Percentiles rank a stretch among this genome's conserved stretches.
Conservation (phyloP, 2,888 invertebrate genomes). For the Pogonocherus hispidulus region DNA sequence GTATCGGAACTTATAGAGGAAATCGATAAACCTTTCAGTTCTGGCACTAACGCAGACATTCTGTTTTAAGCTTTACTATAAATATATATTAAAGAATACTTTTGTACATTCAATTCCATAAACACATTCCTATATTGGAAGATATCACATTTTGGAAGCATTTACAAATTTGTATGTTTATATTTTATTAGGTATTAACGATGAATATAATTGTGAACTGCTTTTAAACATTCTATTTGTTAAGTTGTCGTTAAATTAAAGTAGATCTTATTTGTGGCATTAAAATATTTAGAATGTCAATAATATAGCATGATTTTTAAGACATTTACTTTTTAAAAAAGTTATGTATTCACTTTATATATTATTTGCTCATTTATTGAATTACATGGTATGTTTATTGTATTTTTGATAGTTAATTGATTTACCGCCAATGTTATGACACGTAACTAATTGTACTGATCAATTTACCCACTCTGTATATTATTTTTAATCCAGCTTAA, state of each 20-base stretch:
- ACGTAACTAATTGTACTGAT: slow-evolving; percentile 43
- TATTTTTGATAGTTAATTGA: slow-evolving; percentile 23
- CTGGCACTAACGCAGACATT: slow-evolving; percentile 66
- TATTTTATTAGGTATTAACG: slow-evolving; percentile 27
- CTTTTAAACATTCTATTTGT: slow-evolving; percentile 35
- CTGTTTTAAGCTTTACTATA: slow-evolving; percentile 60
- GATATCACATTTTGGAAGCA: slow-evolving; percentile 42
- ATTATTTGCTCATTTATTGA: slow-evolving; percentile 16
- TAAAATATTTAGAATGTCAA: not conserved
- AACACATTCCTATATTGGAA: slow-evolving; percentile 46
- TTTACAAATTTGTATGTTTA: slow-evolving; percentile 46
- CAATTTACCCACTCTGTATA: slow-evolving; percentile 37
- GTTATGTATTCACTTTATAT: not conserved
- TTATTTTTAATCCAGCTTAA: slow-evolving; percentile 38
- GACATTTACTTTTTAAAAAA: not conserved
- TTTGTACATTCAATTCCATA: slow-evolving; percentile 27
- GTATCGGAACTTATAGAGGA: slow-evolving; percentile 52
- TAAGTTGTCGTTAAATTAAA: slow-evolving; percentile 9
- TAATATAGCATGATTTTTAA: not conserved
- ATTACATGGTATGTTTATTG: not conserved
- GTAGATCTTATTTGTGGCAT: slow-evolving; percentile 30
- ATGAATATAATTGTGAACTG: slow-evolving; percentile 32
- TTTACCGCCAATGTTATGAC: slow-evolving; percentile 6
- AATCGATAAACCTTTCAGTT: slow-evolving; percentile 64
- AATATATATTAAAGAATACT: not conserved